phyloP scores from a whole-genome alignment of 2,113 vertebrate genomes.

The Psophia crepitans region DNA sequence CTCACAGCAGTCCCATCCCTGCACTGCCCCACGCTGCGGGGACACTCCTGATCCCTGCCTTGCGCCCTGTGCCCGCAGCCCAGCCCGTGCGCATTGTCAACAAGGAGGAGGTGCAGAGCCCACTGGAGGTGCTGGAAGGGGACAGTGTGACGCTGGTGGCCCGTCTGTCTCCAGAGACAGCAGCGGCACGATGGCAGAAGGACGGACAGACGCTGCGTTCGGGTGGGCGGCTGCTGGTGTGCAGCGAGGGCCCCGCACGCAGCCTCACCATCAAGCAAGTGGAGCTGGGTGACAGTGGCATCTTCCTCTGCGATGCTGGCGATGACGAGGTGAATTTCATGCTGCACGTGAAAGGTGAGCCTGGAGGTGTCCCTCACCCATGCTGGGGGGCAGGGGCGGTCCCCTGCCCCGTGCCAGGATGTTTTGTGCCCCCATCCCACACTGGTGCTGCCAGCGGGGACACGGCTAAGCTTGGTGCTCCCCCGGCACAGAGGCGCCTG shows the following conservation, averaged over 20 bases:
- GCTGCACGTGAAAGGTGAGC: conserved; percentile 83
- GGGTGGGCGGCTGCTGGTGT: conserved; percentile 77
- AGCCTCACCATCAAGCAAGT: conserved; percentile 82
- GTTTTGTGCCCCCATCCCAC: neutral
- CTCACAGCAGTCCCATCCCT: neutral
- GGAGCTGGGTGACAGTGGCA: conserved; percentile 77
- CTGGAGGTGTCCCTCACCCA: neutral
- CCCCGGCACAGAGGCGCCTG: conserved; percentile 2
- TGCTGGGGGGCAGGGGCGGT: neutral
- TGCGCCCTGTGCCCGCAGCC: neutral
- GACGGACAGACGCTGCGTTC: conserved; percentile 70
- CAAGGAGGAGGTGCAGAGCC: conserved; percentile 69
- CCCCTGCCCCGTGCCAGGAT: fast-evolving
- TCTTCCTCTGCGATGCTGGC: conserved; percentile 78
- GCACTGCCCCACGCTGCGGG: fast-evolving
- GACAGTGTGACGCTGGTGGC: conserved; percentile 82
- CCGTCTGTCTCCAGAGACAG: conserved; percentile 70
- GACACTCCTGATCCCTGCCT: neutral
- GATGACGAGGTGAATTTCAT: conserved; percentile 81
- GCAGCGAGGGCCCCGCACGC: conserved; percentile 73
- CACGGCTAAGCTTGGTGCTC: neutral
- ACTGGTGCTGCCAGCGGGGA: fast-evolving
- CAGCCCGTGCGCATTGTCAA: conserved; percentile 58
- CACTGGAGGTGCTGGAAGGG: conserved; percentile 70
- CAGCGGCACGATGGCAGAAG: conserved; percentile 78